Evolutionary conservation across 2,113 vertebrate species (phyloP), one percentile per base, ranked within the genome.

Genomic region (Phodopus roborovskii): DNA sequence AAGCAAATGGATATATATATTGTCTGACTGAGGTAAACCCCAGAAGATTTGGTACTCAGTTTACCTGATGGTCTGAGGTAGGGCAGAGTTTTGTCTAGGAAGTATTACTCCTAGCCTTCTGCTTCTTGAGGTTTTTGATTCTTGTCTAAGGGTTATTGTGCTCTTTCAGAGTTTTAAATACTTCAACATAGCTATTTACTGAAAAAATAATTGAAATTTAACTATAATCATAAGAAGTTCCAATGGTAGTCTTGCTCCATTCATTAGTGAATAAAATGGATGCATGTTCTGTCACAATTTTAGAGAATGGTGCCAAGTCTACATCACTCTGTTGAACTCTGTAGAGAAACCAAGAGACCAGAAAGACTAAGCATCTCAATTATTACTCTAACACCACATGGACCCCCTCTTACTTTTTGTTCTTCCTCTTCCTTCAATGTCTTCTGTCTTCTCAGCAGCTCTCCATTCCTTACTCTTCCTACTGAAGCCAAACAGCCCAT

Each of bases 281-380:
- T 15, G 13, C 4, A 53, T 24, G 22, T 11, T 26, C 33, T 33
- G 0, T 16, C 62, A 22, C 3, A 48, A 36, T 50, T 58, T 45
- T 1, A 77, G n/a, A 82, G 12, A 3, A 64, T 12, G n/a, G 28
- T 48, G 42, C 4, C 58, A 75, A 36, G 3, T 4, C 20, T 75
- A 6, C 28, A 7, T 5, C 33, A 36, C 48, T 36, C 19, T 53
- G 5, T 8, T 36, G 53, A 53, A 53, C 26, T 45, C 42, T 19
- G 3, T 42, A 5, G 3, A n/a, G 0, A 24, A 36, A 3, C 19
- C 13, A 30, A 74, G 48, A 84, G 4, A 7, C 0, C 2, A 2
- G 56, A 50, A 73, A 84, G n/a, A 39, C 1, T 50, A n/a, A 30
- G 45, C 5, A 13, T 78, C 71, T 39, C 22, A 56, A 9, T 4